These are phyloP conservation scores for Meiosimyza decipiens DNA, from an alignment of 2,888 invertebrate species.

Conservation along the genomic window DNA sequence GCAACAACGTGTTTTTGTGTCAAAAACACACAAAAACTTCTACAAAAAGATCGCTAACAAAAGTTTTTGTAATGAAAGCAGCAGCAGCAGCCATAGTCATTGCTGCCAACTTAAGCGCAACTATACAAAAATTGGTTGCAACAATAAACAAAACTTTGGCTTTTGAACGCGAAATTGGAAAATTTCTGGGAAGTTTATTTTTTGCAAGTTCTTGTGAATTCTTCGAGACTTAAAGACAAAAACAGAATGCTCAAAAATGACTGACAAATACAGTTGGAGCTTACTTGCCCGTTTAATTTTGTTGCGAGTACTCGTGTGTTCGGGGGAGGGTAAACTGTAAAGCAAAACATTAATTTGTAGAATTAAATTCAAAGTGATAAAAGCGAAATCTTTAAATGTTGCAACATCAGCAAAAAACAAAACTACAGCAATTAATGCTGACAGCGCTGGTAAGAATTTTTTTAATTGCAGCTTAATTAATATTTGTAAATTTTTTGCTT, in stretches of 20 bases:
- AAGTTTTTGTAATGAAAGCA: background rate
- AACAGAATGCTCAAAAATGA: no score
- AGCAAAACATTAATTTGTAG: background rate
- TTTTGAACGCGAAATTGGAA: slow-evolving; percentile 18
- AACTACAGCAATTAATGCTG: no score
- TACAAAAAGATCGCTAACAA: background rate
- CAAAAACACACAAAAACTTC: background rate
- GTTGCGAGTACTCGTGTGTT: no score
- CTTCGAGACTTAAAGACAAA: no score
- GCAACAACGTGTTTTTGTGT: no score
- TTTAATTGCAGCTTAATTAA: no score
- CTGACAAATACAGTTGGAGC: no score
- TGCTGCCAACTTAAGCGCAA: slow-evolving; percentile 10
- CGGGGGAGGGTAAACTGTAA: background rate
- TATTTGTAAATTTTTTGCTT: no score
- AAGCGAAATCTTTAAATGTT: slow-evolving; percentile 44
- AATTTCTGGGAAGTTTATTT: slow-evolving; percentile 45
- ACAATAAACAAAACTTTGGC: slow-evolving; percentile 32
- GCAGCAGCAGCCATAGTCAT: background rate
- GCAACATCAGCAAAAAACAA: slow-evolving; percentile 32
- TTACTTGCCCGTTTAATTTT: no score
- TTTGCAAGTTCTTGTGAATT: background rate
- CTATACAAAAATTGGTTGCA: slow-evolving; percentile 18
- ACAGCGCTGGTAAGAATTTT: no score
- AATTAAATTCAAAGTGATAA: background rate